Base-by-base conservation (phyloP, 23 tunicate species). In the Clavelina lepadiformis region DNA sequence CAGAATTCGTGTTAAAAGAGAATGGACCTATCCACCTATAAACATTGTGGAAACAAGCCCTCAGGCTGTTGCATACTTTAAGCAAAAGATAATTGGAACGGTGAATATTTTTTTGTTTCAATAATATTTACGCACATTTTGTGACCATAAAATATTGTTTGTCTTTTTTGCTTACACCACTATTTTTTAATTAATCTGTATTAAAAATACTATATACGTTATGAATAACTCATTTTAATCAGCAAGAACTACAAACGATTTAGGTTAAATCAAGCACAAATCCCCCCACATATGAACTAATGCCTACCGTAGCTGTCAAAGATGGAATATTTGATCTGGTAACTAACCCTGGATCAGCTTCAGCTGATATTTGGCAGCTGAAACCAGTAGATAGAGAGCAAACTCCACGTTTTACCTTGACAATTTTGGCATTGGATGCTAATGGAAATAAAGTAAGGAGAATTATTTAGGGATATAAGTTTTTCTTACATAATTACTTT, bases 371-470 rank as follows among this genome's bases (percentile, higher is more conserved):
- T 2, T 37, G 35, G 30, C 79, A 69, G 46, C 6, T 7, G 0
- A 38, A 51, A 41, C 71, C 84, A 8, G 30, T 85, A 11, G 94
- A 85, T 58, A 34, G 84, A 30, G 94, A 85, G 37, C 27, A 37
- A 11, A 6, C 31, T 18, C 15, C 53, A 3, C 28, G 53, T 34
- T 77, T 38, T 32, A 64, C 15, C 3, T 0, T 85, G 2, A 23
- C 28, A 20, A 69, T 68, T 2, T 7, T 38, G n/a, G 82, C 94
- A 32, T 45, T 44, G 8, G 79, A 77, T 54, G 47, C 46, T 4
- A 35, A 0, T 35, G 63, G 55, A 0, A 50, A 67, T 1, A 24
- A 4, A 44, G 83, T 77, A 19, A 26, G 57, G 46, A 28, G 25
- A 2, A 13, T 52, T 51, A 33, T 8, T n/a, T 6, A 13, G 6